phyloP scores from a whole-genome alignment of 2,113 vertebrate genomes.

The Bombycilla garrulus region DNA sequence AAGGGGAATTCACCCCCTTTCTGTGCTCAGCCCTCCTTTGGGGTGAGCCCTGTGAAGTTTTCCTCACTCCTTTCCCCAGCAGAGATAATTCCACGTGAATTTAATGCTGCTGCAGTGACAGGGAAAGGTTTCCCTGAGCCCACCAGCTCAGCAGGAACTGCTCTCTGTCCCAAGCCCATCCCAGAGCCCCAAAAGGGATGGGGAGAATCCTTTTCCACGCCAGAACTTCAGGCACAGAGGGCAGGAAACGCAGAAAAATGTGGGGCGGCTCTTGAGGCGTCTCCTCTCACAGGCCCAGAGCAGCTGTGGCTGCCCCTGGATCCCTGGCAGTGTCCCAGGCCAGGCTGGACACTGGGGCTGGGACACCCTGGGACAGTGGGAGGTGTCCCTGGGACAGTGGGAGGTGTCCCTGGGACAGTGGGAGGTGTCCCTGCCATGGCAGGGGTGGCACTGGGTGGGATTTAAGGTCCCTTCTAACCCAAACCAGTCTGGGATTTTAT shows the following conservation, averaged over 20 bases:
- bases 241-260: rapidly evolving
- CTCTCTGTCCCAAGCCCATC: not conserved
- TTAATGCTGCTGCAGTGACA: rapidly evolving
- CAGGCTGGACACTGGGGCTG: not conserved
- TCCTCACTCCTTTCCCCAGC: not conserved
- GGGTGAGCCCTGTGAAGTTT: not conserved
- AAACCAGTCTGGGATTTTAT: rapidly evolving
- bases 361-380: not conserved
- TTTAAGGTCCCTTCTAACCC: rapidly evolving
- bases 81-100: not conserved
- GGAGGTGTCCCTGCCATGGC: not conserved
- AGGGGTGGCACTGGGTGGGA: rapidly evolving
- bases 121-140: rapidly evolving
- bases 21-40: not conserved
- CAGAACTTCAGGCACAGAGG: rapidly evolving
- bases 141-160: not conserved
- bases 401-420: not conserved
- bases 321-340: not conserved
- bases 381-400: not conserved
- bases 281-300: not conserved
- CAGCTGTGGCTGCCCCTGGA: not conserved
- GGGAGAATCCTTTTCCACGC: not conserved
- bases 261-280: not conserved
- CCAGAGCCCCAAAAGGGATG: not conserved
- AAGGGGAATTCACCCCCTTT: not conserved